Evolutionary conservation across 2,113 vertebrate genomes (phyloP), one percentile per base, ranked within the genome.

Genomic region (Alligator sinensis): DNA sequence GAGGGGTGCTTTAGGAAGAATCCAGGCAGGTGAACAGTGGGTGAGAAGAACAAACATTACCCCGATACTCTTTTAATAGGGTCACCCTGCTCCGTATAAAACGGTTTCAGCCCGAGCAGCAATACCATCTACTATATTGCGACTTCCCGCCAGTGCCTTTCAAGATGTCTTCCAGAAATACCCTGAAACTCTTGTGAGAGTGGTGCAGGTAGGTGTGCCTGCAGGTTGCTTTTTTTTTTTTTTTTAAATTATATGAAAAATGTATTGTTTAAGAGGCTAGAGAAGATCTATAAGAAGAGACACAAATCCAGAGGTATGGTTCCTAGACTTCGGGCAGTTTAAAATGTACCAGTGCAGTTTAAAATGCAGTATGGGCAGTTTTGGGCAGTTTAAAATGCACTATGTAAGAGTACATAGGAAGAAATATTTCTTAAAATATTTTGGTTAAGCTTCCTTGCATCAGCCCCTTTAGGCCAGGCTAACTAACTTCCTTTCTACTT

Each of bases 131-230:
- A 98, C 98, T 0, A 93, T 99, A 11, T 95, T 99, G 82, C 97
- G 98, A 8, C 99, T 99, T 8, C 99, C 99, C 24, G 99, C 98
- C 1, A 96, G 94, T 28, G 99, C 99, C 25, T 99, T 99, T 28
- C 98, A 99, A 63, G 98, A 98, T 0, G 98, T 99, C 22, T 99
- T 99, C 96, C 98, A 99, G 76, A 99, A 99, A 81, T 99, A 99
- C 7, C 99, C 99, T 0, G 99, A 99, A 70, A 99, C 99, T 16
- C 98, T 99, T 6, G 98, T 99, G 28, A 97, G 99, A 24, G 98
- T 99, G 55, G 98, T 99, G 2, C 99, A 99, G 99, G 99, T 99
- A 21, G 82, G 97, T 61, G 14, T 6, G 16, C 47, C 47, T 9
- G 18, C 17, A 11, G 5, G 11, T 5, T 18, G 17, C 17, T 28